These are phyloP conservation scores for Xenops minutus DNA, from an alignment of 2,797 vertebrate genomes.

Conservation along the genomic window DNA sequence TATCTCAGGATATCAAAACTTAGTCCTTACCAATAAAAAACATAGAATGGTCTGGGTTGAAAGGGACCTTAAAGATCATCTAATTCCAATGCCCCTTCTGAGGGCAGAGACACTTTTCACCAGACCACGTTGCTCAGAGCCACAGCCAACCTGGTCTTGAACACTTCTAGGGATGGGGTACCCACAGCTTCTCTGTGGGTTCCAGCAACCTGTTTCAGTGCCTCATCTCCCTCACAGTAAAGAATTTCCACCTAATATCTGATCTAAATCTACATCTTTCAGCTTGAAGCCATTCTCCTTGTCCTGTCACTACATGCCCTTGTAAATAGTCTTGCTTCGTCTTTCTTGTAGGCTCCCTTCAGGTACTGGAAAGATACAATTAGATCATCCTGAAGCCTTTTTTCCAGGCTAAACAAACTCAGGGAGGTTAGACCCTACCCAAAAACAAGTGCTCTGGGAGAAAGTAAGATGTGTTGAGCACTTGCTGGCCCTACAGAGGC, in stretches of 20 bases:
- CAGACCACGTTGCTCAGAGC: neutral
- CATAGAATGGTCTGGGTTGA: neutral
- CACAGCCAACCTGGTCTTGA: neutral
- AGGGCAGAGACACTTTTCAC: neutral
- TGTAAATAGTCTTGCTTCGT: neutral
- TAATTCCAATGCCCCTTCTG: no score
- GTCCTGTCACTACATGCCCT: neutral
- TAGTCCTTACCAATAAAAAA: neutral
- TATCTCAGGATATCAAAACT: neutral
- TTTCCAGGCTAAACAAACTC: neutral
- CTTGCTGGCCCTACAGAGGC: neutral
- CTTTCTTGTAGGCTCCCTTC: neutral
- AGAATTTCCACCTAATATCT: neutral
- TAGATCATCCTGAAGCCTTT: neutral
- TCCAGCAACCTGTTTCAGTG: neutral
- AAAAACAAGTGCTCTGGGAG: neutral
- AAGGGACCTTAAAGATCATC: neutral
- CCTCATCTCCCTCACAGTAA: neutral
- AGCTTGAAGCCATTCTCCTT: neutral
- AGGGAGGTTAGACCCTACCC: neutral
- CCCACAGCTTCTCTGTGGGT: neutral
- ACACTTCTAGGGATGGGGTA: neutral
- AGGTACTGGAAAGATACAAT: neutral
- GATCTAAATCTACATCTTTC: neutral
- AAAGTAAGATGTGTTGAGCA: neutral